Conservation (phyloP, 2,888 invertebrate species). For the Idaea dimidiata region DNA sequence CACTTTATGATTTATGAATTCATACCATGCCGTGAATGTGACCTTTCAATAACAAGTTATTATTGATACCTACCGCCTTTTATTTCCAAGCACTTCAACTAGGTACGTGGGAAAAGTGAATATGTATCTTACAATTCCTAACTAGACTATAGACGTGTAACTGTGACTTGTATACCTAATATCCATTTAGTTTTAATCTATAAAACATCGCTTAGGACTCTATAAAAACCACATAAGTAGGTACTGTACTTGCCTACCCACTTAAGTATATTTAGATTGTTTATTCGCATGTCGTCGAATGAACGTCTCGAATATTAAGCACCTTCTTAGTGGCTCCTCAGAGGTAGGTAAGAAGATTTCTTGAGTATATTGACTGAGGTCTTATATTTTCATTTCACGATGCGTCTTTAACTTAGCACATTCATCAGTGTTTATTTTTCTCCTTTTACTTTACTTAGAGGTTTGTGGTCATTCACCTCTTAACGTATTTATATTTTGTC, state of each 20-base stretch:
- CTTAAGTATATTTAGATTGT: neutral
- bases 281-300: conserved; percentile 7
- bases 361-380: conserved; percentile 1
- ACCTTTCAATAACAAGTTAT: neutral
- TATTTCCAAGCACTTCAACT: neutral
- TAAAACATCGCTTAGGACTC: neutral
- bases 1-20: neutral
- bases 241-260: neutral
- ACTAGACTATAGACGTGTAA: neutral
- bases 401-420: conserved; percentile 1
- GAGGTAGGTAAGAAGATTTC: conserved; percentile 1
- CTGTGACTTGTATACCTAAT: neutral
- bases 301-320: conserved; percentile 1
- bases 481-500: neutral
- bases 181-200: neutral
- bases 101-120: neutral
- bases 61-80: neutral
- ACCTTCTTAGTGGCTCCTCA: neutral
- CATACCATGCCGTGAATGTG: no score
- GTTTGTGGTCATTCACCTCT: neutral
- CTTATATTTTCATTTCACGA: conserved; percentile 1
- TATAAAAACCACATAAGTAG: neutral
- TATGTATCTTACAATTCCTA: neutral
- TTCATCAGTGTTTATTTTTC: neutral
- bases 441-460: neutral